Conservation (phyloP, 2,797 vertebrate species). For the Esox lucius region DNA sequence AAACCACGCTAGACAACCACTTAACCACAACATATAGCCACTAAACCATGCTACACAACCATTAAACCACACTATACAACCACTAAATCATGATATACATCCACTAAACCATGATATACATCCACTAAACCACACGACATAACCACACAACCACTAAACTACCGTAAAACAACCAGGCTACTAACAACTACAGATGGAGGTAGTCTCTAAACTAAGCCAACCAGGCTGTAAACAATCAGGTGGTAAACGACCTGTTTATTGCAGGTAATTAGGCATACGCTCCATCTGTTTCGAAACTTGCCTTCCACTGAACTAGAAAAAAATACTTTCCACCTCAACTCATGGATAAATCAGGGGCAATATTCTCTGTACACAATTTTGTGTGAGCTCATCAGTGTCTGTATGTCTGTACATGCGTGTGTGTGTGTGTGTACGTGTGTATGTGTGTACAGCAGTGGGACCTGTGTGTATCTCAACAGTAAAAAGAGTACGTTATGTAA, state of each 20-base stretch:
- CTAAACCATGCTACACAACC: no score
- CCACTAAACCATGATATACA: no score
- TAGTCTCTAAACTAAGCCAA: constrained; percentile 25
- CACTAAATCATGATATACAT: no score
- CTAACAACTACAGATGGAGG: constrained; percentile 41
- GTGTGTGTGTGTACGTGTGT: constrained; percentile 11
- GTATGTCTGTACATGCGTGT: not conserved
- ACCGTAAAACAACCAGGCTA: constrained; percentile 44
- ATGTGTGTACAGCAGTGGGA: not conserved
- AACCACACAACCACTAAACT: constrained; percentile 28
- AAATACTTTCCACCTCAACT: constrained; percentile 49
- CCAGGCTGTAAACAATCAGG: constrained; percentile 32
- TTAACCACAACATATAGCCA: no score
- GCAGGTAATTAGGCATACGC: constrained; percentile 60
- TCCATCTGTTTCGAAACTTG: constrained; percentile 26
- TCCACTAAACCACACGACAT: no score
- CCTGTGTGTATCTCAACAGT: not conserved
- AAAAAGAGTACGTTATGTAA: constrained; percentile 8
- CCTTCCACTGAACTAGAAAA: constrained; percentile 7
- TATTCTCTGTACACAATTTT: not conserved
- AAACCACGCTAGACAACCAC: no score
- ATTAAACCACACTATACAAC: no score
- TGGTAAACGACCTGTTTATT: constrained; percentile 46
- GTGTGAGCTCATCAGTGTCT: not conserved
- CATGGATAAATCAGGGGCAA: constrained; percentile 18